Percentiles rank a stretch among this genome's conserved stretches.
These are phyloP conservation scores for Cybosia mesomella DNA, from an alignment of 2,888 invertebrate species.

Conservation along the genomic window DNA sequence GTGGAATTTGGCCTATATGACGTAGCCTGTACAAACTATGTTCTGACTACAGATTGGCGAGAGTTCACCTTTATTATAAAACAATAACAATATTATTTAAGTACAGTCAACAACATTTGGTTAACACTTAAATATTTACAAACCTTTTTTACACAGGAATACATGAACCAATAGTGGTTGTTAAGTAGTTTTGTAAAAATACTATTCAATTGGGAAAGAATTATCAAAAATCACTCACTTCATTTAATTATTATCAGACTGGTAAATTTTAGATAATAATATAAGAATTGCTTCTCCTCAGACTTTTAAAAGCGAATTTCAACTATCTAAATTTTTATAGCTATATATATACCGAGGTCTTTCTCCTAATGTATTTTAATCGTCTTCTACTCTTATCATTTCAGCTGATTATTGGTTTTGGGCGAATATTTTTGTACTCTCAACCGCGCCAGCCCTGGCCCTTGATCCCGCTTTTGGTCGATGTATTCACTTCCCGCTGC, in stretches of 20 bases:
- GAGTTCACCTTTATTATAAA: neutral
- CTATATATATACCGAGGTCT: too few relatives aligned
- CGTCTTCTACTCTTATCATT: neutral
- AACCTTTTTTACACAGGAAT: too few relatives aligned
- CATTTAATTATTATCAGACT: neutral
- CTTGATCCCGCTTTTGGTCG: neutral
- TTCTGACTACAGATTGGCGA: neutral
- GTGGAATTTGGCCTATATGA: slow-evolving; percentile 5
- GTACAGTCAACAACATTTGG: too few relatives aligned
- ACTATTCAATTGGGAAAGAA: neutral
- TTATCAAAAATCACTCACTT: neutral
- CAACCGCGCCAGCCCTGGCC: neutral
- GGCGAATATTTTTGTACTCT: neutral
- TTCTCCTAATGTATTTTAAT: neutral
- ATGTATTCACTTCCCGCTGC: too few relatives aligned
- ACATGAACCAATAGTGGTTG: too few relatives aligned
- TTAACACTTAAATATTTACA: too few relatives aligned
- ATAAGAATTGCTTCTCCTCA: neutral
- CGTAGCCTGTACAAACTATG: neutral
- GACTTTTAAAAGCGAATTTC: neutral
- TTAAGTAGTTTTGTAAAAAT: too few relatives aligned
- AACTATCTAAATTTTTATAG: neutral
- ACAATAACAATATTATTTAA: too few relatives aligned
- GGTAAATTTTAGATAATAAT: neutral
- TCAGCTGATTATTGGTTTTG: neutral